phyloP scores from a whole-genome alignment of 2,888 invertebrate species.

The Phengaris arion region DNA sequence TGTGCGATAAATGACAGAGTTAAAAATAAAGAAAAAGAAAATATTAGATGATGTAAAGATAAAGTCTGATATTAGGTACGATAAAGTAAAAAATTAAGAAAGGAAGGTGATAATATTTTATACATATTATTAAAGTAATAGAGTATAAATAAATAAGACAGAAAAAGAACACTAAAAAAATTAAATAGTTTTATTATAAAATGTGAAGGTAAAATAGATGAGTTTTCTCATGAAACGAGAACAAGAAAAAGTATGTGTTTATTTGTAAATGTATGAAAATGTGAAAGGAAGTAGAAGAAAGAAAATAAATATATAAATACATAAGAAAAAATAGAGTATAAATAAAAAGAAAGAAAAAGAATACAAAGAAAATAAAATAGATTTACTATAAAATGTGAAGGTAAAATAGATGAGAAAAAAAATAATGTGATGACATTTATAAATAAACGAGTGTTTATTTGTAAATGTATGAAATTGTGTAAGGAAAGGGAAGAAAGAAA shows the following conservation, averaged over 20 bases:
- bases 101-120: too few relatives aligned
- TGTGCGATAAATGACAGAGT: too few relatives aligned
- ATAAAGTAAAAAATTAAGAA: too few relatives aligned
- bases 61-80: too few relatives aligned
- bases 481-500: constrained; percentile 5
- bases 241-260: constrained; percentile 1
- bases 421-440: background rate
- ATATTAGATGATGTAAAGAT: too few relatives aligned
- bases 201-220: background rate
- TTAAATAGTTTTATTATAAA: constrained; percentile 1
- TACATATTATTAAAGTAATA: too few relatives aligned
- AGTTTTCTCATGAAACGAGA: background rate
- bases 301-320: constrained; percentile 9
- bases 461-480: constrained; percentile 21
- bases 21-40: too few relatives aligned
- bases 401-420: background rate
- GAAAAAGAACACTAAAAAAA: background rate
- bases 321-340: background rate
- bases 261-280: constrained; percentile 19
- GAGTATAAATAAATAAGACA: too few relatives aligned
- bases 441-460: background rate
- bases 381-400: background rate
- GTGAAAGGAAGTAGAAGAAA: constrained; percentile 1
- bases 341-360: too few relatives aligned
- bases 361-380: background rate